Conservation (phyloP, 1,140 invertebrate genomes). For the Brachionus paranguensis region DNA sequence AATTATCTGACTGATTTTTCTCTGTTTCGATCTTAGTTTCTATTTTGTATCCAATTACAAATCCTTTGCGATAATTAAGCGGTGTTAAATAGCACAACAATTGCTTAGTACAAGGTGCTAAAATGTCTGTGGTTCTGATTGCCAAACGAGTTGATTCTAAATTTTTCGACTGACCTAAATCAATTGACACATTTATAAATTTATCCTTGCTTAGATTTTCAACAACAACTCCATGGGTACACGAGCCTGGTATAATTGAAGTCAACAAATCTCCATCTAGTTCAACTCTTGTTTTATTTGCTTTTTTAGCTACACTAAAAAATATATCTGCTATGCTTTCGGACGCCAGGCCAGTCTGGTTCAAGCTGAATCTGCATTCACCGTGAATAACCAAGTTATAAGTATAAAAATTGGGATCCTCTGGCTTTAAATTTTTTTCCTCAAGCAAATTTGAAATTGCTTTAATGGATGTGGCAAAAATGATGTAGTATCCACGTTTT, state of each 20-base stretch:
- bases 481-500: conserved; percentile 3
- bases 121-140: background rate
- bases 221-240: conserved; percentile 12
- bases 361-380: conserved; percentile 13
- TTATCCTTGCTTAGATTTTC: conserved; percentile 27
- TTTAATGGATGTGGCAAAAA: conserved; percentile 32
- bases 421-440: background rate
- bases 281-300: background rate
- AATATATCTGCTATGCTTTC: conserved; percentile 19
- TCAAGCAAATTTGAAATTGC: background rate
- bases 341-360: background rate
- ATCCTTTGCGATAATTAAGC: conserved; percentile 9
- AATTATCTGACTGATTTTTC: background rate
- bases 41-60: conserved; percentile 29
- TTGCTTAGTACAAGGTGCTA: background rate
- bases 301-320: conserved; percentile 4
- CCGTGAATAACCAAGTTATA: conserved; percentile 36
- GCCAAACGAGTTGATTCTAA: conserved; percentile 18
- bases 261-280: background rate
- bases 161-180: conserved; percentile 23
- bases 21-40: conserved; percentile 1
- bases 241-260: background rate
- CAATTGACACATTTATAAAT: background rate
- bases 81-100: conserved; percentile 22
- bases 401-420: conserved; percentile 11